Base-by-base conservation (phyloP, 53 echinoderm and acorn worm species). In the Antedon mediterranea region DNA sequence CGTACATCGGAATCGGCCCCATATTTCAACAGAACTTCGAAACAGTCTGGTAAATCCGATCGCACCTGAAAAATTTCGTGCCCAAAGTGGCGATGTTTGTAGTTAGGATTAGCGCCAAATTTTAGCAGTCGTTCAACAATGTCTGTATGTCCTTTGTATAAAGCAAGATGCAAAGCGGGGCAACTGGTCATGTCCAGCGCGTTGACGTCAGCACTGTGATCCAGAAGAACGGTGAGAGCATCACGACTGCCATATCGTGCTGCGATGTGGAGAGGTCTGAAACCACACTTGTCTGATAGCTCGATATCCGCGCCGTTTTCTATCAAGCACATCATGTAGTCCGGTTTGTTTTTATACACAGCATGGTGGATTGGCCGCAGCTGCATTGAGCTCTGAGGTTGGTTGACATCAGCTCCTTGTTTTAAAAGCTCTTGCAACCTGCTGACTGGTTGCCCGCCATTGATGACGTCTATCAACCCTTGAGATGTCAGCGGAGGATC, bases 311-410 rank as follows among this genome's bases (percentile, higher is more conserved):
- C 85, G 28, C 86, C 87, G 31, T 82, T 85, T 7, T 76, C 27
- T 33, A 89, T 70, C 28, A 94, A 78, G 18, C 78, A 74, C 15
- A 83, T 81, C 18, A 91, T 86, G 57, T 87, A 94, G 37, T 94
- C 95, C 5, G 81, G 28, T 8, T 91, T 78, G 31, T 87, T 79
- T 75, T 89, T 94, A 78, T 85, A 86, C 2, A 91, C 95, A 30
- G 95, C 87, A 71, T 94, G 95, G 71, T 94, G 95, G 41, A 94
- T 77, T 30, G 89, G 79, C 18, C 89, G 79, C 20, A 94, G 84
- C 0, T 78, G 73, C 79, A 94, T 44, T 7, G 85, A 85, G 0
- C 95, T 91, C 13, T 86, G 78, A 3, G 88, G 79, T 14, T 86
- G 75, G 76, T 88, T 79, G 1, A 90, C 74, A 71, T 93, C 82